Conservation (phyloP, 2,888 invertebrate genomes). For the Argyra leucocephala region DNA sequence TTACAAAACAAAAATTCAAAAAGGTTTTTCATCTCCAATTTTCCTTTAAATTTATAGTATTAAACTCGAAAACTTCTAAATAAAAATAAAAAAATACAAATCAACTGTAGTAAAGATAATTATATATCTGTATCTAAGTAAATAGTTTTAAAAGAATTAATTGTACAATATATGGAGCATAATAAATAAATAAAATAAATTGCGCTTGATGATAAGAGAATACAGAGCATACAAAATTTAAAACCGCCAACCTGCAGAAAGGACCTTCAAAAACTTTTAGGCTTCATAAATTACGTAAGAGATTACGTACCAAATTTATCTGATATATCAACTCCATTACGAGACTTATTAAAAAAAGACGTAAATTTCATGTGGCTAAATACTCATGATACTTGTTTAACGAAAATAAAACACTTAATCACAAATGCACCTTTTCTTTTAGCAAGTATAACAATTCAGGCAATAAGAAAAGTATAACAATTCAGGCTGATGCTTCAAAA, state of each 20-base stretch:
- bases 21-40: too few species aligned
- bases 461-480: slow-evolving; percentile 9
- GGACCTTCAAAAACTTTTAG: slow-evolving; percentile 5
- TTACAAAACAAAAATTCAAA: too few species aligned
- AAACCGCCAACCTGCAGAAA: slow-evolving; percentile 4
- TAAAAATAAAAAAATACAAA: too few species aligned
- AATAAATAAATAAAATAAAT: too few species aligned
- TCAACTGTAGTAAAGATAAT: too few species aligned
- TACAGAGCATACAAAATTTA: slow-evolving; percentile 2
- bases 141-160: too few species aligned
- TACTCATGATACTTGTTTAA: slow-evolving; percentile 11
- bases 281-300: slow-evolving; percentile 22
- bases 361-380: slow-evolving; percentile 15
- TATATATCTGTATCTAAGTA: too few species aligned
- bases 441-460: slow-evolving; percentile 9
- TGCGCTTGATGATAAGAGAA: background rate
- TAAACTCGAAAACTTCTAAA: too few species aligned
- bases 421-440: slow-evolving; percentile 13
- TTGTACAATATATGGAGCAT: too few species aligned
- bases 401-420: slow-evolving; percentile 17
- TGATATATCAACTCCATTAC: slow-evolving; percentile 14
- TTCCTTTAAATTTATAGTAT: too few species aligned
- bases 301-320: slow-evolving; percentile 22
- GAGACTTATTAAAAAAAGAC: slow-evolving; percentile 17
- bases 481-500: slow-evolving; percentile 16